These are phyloP conservation scores for Manacus vitellinus DNA, from an alignment of 2,113 vertebrate genomes.

Conservation along the genomic window DNA sequence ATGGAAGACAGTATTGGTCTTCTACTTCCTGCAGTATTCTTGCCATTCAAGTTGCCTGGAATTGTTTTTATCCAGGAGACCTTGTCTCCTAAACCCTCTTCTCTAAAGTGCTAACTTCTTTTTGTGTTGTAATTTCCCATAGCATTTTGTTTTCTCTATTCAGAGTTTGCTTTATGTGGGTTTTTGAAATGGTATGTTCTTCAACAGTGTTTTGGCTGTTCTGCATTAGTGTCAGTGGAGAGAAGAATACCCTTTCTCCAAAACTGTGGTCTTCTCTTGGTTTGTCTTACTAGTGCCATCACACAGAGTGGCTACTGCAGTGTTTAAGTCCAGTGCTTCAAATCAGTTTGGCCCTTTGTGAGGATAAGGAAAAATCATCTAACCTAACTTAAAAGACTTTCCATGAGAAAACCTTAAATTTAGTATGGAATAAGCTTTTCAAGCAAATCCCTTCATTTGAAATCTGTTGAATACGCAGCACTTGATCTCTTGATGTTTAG, in stretches of 20 bases:
- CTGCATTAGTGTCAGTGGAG: background rate
- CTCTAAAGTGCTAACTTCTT: background rate
- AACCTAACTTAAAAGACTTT: background rate
- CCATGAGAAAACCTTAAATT: background rate
- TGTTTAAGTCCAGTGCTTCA: background rate
- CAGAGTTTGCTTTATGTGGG: background rate
- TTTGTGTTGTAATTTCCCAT: background rate
- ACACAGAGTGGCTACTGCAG: background rate
- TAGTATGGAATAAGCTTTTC: background rate
- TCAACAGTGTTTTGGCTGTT: background rate
- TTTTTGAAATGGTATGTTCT: background rate
- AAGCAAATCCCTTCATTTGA: background rate
- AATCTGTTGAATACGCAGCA: fast-evolving
- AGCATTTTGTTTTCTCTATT: background rate
- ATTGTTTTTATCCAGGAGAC: background rate
- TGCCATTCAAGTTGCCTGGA: background rate
- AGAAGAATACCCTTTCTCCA: background rate
- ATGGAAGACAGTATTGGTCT: background rate
- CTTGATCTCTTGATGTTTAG: background rate
- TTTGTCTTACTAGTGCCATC: background rate
- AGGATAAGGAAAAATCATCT: background rate
- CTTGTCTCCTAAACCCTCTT: background rate
- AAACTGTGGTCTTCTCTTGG: background rate
- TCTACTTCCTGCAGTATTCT: background rate
- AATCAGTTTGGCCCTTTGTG: background rate